Percentiles rank a stretch among this genome's conserved stretches.
Conservation (phyloP, 2,113 vertebrate species). For the Dicerorhinus sumatrensis region DNA sequence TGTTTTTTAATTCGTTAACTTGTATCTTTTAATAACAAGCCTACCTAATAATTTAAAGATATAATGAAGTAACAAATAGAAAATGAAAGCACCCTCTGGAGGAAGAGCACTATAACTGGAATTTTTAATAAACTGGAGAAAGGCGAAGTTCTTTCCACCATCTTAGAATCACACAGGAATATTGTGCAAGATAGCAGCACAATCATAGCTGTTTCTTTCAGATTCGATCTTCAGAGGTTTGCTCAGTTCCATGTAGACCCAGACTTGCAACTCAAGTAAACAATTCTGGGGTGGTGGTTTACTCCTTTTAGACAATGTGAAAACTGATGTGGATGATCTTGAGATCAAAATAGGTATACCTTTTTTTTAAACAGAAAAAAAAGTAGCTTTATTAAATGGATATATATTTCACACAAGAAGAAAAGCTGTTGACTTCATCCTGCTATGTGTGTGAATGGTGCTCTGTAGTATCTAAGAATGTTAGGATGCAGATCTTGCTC, state of each 20-base stretch:
- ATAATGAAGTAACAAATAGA: background rate
- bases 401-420: background rate
- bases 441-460: background rate
- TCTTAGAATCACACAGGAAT: background rate
- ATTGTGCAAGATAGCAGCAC: background rate
- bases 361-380: background rate
- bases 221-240: background rate
- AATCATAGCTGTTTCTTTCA: background rate
- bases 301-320: background rate
- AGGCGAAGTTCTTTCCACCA: background rate
- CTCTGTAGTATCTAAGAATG: background rate
- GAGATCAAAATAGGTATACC: background rate
- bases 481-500: background rate
- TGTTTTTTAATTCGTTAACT: slow-evolving; percentile 40
- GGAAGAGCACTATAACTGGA: background rate
- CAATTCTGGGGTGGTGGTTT: background rate
- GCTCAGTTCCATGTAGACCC: background rate
- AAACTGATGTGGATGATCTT: background rate
- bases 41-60: slow-evolving; percentile 32
- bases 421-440: background rate
- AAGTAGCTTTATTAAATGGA: background rate
- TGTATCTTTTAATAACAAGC: slow-evolving; percentile 8
- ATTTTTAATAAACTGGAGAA: background rate
- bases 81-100: background rate
- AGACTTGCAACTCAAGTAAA: background rate